These are phyloP conservation scores for Hesperophylax magnus DNA, from an alignment of 1,140 invertebrate genomes.

Conservation along the genomic window DNA sequence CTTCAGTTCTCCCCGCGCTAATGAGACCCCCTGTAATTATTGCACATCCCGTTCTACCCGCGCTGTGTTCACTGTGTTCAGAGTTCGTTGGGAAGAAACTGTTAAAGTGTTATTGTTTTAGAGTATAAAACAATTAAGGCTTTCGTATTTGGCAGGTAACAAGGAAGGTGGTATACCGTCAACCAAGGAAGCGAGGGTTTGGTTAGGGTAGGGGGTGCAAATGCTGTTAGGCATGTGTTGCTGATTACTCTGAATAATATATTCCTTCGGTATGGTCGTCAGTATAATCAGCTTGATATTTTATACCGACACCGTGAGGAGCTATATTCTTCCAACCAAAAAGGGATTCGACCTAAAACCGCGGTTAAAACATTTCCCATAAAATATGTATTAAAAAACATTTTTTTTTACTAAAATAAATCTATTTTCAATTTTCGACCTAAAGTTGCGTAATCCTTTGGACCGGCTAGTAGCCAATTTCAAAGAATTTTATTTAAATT, in stretches of 20 bases:
- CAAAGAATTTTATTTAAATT: too few species aligned
- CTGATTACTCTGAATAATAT: conserved; percentile 7
- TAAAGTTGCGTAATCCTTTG: too few species aligned
- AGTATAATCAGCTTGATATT: too few species aligned
- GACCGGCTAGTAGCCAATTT: too few species aligned
- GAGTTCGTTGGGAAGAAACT: conserved; percentile 30
- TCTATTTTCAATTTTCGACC: too few species aligned
- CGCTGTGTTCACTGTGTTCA: neutral
- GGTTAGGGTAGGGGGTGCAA: conserved; percentile 3
- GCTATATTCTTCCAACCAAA: too few species aligned
- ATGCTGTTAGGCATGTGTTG: conserved; percentile 9
- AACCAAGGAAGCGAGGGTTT: neutral
- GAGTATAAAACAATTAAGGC: conserved; percentile 57
- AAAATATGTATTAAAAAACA: too few species aligned
- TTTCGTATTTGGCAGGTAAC: conserved; percentile 55
- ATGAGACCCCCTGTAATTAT: conserved; percentile 15
- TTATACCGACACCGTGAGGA: too few species aligned
- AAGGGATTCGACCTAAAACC: too few species aligned
- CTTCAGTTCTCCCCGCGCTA: neutral
- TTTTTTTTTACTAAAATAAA: too few species aligned
- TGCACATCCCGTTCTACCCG: conserved; percentile 12
- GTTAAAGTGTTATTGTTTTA: conserved; percentile 55
- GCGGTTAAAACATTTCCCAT: too few species aligned
- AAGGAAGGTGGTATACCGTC: conserved; percentile 28
- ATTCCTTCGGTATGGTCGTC: neutral